Conservation (phyloP, 2,888 invertebrate genomes). For the Melolontha melolontha region DNA sequence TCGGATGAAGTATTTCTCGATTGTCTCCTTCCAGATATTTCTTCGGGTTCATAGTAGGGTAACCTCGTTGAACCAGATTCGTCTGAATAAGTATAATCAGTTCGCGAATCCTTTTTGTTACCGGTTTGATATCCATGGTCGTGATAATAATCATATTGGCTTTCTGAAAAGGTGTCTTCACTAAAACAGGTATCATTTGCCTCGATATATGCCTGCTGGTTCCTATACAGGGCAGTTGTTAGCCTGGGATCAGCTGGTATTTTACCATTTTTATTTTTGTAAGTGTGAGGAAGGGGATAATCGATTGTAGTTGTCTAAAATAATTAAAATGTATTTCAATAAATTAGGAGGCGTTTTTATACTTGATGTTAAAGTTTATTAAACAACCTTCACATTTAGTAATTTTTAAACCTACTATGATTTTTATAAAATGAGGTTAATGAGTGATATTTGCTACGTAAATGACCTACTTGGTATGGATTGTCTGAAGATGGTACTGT, state of each 20-base stretch:
- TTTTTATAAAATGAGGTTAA: too few relatives aligned
- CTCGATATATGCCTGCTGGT: constrained; percentile 39
- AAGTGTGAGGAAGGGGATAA: constrained; percentile 49
- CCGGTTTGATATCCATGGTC: constrained; percentile 55
- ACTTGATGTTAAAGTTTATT: constrained; percentile 7
- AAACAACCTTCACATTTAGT: not conserved
- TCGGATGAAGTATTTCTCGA: constrained; percentile 53
- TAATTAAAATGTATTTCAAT: constrained; percentile 6
- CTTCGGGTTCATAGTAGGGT: constrained; percentile 56
- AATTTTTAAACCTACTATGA: too few relatives aligned
- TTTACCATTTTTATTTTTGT: constrained; percentile 38
- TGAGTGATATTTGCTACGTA: too few relatives aligned
- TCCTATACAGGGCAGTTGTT: constrained; percentile 29
- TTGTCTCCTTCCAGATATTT: constrained; percentile 55
- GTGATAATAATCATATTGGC: constrained; percentile 58
- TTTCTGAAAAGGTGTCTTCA: constrained; percentile 59
- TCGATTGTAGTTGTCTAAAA: constrained; percentile 46
- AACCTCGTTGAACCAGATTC: constrained; percentile 59
- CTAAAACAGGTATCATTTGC: constrained; percentile 56
- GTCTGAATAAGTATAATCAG: constrained; percentile 57
- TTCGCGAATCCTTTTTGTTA: constrained; percentile 50
- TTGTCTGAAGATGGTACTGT: constrained; percentile 54
- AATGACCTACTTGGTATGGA: constrained; percentile 57
- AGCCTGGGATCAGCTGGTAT: constrained; percentile 30
- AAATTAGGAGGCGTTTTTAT: not conserved